phyloP scores from a whole-genome alignment of 2,797 vertebrate genomes.

The Oceanodroma leucorhoa region DNA sequence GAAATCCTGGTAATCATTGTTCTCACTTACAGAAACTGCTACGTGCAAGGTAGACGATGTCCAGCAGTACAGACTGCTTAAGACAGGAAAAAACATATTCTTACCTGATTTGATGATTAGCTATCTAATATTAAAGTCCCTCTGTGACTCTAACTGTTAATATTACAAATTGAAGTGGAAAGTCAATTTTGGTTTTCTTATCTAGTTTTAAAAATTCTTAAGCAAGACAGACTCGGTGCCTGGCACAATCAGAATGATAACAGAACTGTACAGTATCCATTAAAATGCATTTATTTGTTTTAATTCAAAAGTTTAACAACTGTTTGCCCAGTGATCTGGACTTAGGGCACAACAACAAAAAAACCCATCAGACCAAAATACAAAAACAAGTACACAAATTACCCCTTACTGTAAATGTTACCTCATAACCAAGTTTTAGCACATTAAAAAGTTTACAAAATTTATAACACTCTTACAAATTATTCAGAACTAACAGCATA shows the following conservation, averaged over 20 bases:
- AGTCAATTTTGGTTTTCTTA: neutral
- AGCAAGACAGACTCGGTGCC: neutral
- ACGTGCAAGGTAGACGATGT: neutral
- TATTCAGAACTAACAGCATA: neutral
- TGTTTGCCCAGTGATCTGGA: neutral
- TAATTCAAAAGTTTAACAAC: slow-evolving; percentile 38
- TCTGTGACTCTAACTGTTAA: neutral
- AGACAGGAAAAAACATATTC: neutral
- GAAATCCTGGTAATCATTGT: accelerated
- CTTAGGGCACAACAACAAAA: slow-evolving; percentile 24
- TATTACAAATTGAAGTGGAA: neutral
- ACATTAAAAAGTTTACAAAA: slow-evolving; percentile 72
- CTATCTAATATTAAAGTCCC: neutral
- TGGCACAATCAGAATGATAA: neutral
- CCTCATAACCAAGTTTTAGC: slow-evolving; percentile 54
- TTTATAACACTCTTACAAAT: slow-evolving; percentile 42
- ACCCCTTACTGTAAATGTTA: slow-evolving; percentile 62
- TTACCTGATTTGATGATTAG: neutral
- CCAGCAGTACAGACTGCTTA: neutral
- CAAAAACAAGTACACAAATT: slow-evolving; percentile 52
- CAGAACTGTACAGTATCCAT: neutral
- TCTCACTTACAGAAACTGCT: neutral
- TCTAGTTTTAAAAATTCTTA: neutral
- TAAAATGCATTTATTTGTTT: slow-evolving; percentile 62
- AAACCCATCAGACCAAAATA: slow-evolving; percentile 17